Evolutionary conservation across 2,888 invertebrate genomes (phyloP).

Genomic region (Agrochola lota): DNA sequence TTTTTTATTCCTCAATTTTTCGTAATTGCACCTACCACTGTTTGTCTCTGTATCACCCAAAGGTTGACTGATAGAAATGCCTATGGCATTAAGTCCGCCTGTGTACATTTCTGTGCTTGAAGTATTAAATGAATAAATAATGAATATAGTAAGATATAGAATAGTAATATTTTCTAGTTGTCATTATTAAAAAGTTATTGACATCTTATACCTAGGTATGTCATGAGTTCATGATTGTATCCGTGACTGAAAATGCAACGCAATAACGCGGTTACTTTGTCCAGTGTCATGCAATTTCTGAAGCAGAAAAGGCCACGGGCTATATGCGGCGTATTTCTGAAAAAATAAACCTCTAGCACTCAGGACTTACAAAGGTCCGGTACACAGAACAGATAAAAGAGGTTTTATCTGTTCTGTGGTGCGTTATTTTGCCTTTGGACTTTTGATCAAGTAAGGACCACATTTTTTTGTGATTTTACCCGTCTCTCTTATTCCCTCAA

Average conservation of each 20-base stretch:
- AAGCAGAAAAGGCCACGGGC: not conserved
- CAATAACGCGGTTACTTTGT: conserved; percentile 8
- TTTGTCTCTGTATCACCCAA: no score
- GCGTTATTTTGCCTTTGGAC: not conserved
- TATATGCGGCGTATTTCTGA: not conserved
- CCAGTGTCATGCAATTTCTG: not conserved
- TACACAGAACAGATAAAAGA: no score
- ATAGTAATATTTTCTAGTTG: not conserved
- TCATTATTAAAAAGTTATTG: no score
- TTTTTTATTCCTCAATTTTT: no score
- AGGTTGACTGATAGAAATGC: no score
- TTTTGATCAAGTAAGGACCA: not conserved
- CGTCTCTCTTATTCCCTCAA: not conserved
- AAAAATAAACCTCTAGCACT: conserved; percentile 15
- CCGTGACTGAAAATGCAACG: not conserved
- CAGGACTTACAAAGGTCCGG: not conserved
- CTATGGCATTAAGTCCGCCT: no score
- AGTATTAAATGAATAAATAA: no score
- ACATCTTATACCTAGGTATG: not conserved
- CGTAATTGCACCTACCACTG: no score
- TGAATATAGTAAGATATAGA: no score
- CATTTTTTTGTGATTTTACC: not conserved
- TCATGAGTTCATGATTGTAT: no score
- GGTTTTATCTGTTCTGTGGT: no score
- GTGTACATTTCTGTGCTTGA: no score